Base-by-base conservation (phyloP, 2,113 vertebrate species). In the Glaucidium brasilianum region DNA sequence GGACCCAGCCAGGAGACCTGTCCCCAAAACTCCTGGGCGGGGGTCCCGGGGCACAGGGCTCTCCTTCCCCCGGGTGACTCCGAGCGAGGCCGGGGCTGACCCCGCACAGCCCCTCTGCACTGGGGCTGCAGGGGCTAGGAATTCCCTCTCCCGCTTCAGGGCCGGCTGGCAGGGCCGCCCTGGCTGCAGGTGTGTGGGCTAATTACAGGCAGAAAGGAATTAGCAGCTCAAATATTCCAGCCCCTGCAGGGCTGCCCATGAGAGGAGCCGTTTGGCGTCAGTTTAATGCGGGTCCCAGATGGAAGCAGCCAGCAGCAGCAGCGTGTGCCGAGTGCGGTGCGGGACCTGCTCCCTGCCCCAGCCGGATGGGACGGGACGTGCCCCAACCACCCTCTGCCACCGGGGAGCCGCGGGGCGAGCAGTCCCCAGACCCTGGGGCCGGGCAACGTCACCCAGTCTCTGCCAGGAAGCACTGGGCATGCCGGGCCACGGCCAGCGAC, bases 281-380 rank as follows among this genome's bases (percentile, higher is more conserved):
- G 21, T 71, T 47, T 53, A 63, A 43, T 14, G 30, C 32, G 69
- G 27, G 25, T 50, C 69, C 45, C 14, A 7, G n/a, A 62, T 63
- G 23, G 59, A 52, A 77, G 71, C 3, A 0, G 45, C 60, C 2
- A 6, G 62, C 7, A 1, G 60, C 32, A 35, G 67, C 55, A 34
- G 22, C 1, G 14, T 11, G 37, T 3, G 7, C 22, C 1, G 3
- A 63, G 74, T 16, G 1, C 1, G 0, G 50, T 1, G 26, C 58
- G 6, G 47, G 17, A 5, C 22, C 27, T 5, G 35, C 18, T 58
- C 37, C 53, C 58, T 12, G 10, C 35, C 19, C 13, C 18, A 67
- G 26, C 32, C 32, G 5, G 1, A 32, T 0, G 12, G 53, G 45
- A 45, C 9, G 27, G 1, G 6, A 69, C 4, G 1, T 22, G 34